phyloP scores from a whole-genome alignment of 2,888 invertebrate genomes.

The Phorcus lineatus region DNA sequence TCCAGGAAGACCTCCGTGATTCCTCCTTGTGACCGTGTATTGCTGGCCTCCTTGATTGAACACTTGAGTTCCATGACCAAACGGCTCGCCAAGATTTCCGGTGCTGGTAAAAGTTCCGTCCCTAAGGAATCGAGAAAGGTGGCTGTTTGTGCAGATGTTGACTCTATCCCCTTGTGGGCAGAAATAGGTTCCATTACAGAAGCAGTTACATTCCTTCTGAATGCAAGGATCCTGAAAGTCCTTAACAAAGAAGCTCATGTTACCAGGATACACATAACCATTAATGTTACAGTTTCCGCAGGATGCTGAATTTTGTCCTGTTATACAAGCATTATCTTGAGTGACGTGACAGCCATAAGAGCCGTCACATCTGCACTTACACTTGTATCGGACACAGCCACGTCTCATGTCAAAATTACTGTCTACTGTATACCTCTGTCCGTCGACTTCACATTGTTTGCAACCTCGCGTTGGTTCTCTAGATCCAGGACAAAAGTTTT shows the following conservation, averaged over 20 bases:
- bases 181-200: slow-evolving; percentile 54
- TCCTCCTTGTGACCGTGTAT: not conserved
- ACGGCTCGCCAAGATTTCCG: not conserved
- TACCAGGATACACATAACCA: slow-evolving; percentile 45
- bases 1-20: not conserved
- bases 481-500: slow-evolving; percentile 25
- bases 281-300: slow-evolving; percentile 53
- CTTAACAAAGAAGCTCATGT: slow-evolving; percentile 49
- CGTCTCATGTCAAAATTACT: slow-evolving; percentile 44
- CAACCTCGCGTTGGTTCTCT: slow-evolving; percentile 23
- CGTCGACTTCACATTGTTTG: slow-evolving; percentile 35
- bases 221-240: slow-evolving; percentile 48
- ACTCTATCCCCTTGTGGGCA: slow-evolving; percentile 48
- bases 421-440: slow-evolving; percentile 31
- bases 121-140: not conserved
- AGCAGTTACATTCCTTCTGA: slow-evolving; percentile 55
- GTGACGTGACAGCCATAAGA: slow-evolving; percentile 43
- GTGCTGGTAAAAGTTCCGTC: not conserved
- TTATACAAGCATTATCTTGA: slow-evolving; percentile 31
- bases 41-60: not conserved
- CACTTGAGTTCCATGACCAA: not conserved
- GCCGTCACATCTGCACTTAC: slow-evolving; percentile 44
- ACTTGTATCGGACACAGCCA: slow-evolving; percentile 47
- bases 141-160: slow-evolving; percentile 38
- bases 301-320: not conserved